A percentile compares a stretch with the other conserved stretches of the same genome.
phyloP scores from a whole-genome alignment of 2,888 invertebrate species.

The Boloria euphrosyne region DNA sequence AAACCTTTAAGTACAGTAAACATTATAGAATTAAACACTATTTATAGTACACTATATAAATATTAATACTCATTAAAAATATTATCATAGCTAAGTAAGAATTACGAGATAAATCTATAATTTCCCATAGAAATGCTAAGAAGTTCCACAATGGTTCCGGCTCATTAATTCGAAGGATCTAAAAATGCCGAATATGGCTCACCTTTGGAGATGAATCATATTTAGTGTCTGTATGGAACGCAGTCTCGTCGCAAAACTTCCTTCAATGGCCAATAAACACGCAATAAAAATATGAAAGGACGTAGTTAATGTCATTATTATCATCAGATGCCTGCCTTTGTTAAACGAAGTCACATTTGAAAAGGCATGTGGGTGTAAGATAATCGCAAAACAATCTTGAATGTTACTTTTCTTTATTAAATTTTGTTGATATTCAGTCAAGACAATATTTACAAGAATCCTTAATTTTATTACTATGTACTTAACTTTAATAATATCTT shows the following conservation, averaged over 20 bases:
- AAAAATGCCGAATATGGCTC: conserved; percentile 59
- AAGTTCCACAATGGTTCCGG: conserved; percentile 46
- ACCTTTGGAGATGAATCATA: conserved; percentile 68
- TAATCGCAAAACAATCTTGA: neutral
- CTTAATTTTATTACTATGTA: too few species aligned
- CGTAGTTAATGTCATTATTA: conserved; percentile 76
- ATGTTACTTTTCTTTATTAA: too few species aligned
- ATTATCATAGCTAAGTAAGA: too few species aligned
- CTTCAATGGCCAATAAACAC: conserved; percentile 79
- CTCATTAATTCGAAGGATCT: conserved; percentile 63
- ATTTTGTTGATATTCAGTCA: too few species aligned
- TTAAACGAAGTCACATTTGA: conserved; percentile 74
- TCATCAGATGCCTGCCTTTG: conserved; percentile 75
- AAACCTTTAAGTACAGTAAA: too few species aligned
- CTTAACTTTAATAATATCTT: too few species aligned
- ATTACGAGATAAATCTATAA: too few species aligned
- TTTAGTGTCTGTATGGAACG: conserved; percentile 63
- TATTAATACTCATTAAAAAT: too few species aligned
- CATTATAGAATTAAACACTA: too few species aligned
- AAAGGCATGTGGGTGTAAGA: conserved; percentile 32
- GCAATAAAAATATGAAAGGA: conserved; percentile 76
- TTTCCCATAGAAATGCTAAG: neutral
- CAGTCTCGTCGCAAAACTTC: conserved; percentile 60
- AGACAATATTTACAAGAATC: too few species aligned
- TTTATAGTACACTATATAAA: too few species aligned